Percentiles rank a stretch among this genome's conserved stretches.
Conservation (phyloP, 2,888 invertebrate species). For the Xestia xanthographa region DNA sequence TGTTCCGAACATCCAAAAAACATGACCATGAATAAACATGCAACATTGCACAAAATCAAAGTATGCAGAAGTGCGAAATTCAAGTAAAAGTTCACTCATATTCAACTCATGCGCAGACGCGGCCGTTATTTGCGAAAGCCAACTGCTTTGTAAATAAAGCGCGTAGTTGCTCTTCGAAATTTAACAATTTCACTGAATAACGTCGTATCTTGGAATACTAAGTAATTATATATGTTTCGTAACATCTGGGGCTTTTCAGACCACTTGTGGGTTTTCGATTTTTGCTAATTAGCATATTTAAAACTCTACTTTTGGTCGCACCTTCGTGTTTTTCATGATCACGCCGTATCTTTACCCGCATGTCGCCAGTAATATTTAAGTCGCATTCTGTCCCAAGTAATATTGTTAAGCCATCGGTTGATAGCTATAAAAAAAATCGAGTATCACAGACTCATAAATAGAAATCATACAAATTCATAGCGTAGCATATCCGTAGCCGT, state of each 20-base stretch:
- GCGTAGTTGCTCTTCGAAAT: conserved; percentile 82
- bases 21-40: conserved; percentile 52
- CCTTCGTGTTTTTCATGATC: too few relatives aligned
- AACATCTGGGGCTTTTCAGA: conserved; percentile 59
- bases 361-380: too few relatives aligned
- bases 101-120: conserved; percentile 78
- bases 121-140: conserved; percentile 82
- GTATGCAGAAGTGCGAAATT: conserved; percentile 57
- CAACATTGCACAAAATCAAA: conserved; percentile 63
- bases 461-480: too few relatives aligned
- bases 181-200: conserved; percentile 86
- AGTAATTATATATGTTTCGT: conserved; percentile 67
- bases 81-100: conserved; percentile 79
- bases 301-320: neutral
- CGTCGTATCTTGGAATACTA: conserved; percentile 78
- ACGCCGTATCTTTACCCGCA: too few relatives aligned
- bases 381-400: too few relatives aligned
- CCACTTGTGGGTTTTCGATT: conserved; percentile 45
- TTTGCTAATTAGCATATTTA: conserved; percentile 20
- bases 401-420: too few relatives aligned
- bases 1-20: conserved; percentile 31
- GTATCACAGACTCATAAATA: too few relatives aligned
- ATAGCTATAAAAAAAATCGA: too few relatives aligned
- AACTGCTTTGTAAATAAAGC: conserved; percentile 80
- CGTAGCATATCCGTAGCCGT: too few relatives aligned